Conservation (phyloP, 2,888 invertebrate species). For the Autographa pulchrina region DNA sequence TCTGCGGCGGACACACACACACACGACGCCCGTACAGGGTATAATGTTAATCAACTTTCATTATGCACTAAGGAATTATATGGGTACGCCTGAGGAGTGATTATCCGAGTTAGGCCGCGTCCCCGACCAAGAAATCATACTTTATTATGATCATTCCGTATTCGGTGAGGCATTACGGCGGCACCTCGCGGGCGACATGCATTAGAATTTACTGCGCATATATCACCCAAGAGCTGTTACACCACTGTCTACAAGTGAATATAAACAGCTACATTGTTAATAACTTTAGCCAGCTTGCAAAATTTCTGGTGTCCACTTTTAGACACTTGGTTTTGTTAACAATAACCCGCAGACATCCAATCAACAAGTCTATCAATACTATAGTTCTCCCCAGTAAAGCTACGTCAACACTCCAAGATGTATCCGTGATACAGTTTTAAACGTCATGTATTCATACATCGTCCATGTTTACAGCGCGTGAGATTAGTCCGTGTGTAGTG, state of each 20-base stretch:
- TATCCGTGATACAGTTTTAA: slow-evolving; percentile 37
- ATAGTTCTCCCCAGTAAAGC: background rate
- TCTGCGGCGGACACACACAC: slow-evolving; percentile 95
- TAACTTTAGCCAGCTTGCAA: slow-evolving; percentile 70
- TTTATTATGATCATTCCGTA: slow-evolving; percentile 86
- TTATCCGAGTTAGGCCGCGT: slow-evolving; percentile 86
- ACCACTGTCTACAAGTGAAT: slow-evolving; percentile 79
- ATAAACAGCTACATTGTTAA: slow-evolving; percentile 69
- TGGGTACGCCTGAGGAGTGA: slow-evolving; percentile 89
- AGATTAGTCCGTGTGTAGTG: slow-evolving; percentile 76
- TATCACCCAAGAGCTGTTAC: slow-evolving; percentile 76
- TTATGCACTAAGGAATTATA: slow-evolving; percentile 90
- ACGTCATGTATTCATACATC: slow-evolving; percentile 39
- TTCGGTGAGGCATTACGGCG: slow-evolving; percentile 79
- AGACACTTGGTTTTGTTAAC: background rate
- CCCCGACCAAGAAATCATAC: slow-evolving; percentile 89
- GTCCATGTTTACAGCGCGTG: slow-evolving; percentile 75
- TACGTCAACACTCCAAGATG: slow-evolving; percentile 10
- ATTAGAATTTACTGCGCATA: slow-evolving; percentile 86
- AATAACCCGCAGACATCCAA: background rate
- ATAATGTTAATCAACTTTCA: slow-evolving; percentile 90
- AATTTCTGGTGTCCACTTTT: background rate
- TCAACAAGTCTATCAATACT: background rate
- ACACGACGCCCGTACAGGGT: slow-evolving; percentile 70
- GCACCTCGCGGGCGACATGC: slow-evolving; percentile 80